Percentiles rank a stretch among this genome's conserved stretches.
Conservation (phyloP, 2,888 invertebrate species). For the Acrocera orbiculus region DNA sequence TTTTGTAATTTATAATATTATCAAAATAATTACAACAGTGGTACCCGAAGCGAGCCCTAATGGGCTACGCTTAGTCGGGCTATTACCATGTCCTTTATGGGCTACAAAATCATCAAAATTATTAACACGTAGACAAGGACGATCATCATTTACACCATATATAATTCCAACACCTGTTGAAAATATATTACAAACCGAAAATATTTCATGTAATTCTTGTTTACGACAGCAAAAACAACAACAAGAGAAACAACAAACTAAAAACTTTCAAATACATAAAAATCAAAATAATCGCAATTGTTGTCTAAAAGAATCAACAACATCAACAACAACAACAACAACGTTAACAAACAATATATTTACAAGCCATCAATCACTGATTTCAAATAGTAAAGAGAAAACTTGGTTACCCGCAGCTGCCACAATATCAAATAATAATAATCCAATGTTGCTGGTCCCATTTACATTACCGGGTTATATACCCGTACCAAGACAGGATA, state of each 20-base stretch:
- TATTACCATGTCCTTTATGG: conserved; percentile 25
- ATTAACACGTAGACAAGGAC: conserved; percentile 11
- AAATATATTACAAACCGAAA: conserved; percentile 2
- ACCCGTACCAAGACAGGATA: conserved; percentile 12
- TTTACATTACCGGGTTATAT: conserved; percentile 20
- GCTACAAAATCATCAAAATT: conserved; percentile 22
- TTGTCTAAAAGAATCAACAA: too few relatives aligned
- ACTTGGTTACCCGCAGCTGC: conserved; percentile 4
- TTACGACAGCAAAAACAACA: conserved; percentile 11
- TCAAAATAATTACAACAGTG: conserved; percentile 22
- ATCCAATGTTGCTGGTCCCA: conserved; percentile 21
- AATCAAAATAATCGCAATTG: too few relatives aligned
- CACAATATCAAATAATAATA: conserved; percentile 10
- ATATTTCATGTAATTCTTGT: too few relatives aligned
- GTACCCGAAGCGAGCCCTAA: conserved; percentile 22
- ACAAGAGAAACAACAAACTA: conserved; percentile 10
- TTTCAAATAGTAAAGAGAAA: too few relatives aligned
- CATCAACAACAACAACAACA: neutral
- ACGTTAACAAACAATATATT: neutral
- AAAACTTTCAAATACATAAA: neutral
- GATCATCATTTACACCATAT: conserved; percentile 22
- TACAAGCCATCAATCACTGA: conserved; percentile 8
- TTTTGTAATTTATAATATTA: neutral
- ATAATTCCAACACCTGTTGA: conserved; percentile 5
- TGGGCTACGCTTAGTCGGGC: conserved; percentile 25